phyloP scores from a whole-genome alignment of 2,888 invertebrate genomes.

The Timandra comae region DNA sequence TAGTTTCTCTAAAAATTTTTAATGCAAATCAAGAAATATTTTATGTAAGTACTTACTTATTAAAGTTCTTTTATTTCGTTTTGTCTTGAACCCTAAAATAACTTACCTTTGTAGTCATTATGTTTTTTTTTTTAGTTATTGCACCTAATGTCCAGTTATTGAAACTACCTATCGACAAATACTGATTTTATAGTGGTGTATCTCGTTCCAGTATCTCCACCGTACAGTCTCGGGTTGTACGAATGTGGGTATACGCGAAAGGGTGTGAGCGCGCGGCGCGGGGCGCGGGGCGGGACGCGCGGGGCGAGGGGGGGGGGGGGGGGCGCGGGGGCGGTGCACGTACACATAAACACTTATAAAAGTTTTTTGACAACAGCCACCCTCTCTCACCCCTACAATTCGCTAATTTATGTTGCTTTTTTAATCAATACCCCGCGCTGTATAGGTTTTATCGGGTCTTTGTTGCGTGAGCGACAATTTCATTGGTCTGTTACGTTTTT shows the following conservation, averaged over 20 bases:
- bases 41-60: too few relatives aligned
- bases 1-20: too few relatives aligned
- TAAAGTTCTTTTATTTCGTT: too few relatives aligned
- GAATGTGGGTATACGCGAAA: conserved; percentile 75
- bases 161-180: too few relatives aligned
- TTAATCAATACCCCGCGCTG: conserved; percentile 69
- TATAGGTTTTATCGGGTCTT: conserved; percentile 51
- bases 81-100: too few relatives aligned
- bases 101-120: too few relatives aligned
- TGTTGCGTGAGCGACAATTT: conserved; percentile 1
- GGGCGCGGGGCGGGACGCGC: conserved; percentile 30
- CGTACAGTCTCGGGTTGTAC: conserved; percentile 47
- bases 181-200: too few relatives aligned
- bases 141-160: too few relatives aligned
- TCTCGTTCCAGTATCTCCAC: conserved; percentile 24
- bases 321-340: conserved; percentile 38
- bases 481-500: not conserved
- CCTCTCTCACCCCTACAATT: conserved; percentile 57
- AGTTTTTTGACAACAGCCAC: conserved; percentile 75
- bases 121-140: too few relatives aligned
- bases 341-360: conserved; percentile 77
- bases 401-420: conserved; percentile 78
- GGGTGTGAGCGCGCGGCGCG: conserved; percentile 56
- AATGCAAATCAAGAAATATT: too few relatives aligned
- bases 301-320: conserved; percentile 16